Percentiles rank a stretch among this genome's conserved stretches.
These are phyloP conservation scores for Bothrops alternatus DNA, from an alignment of 2,797 vertebrate genomes.

Conservation along the genomic window DNA sequence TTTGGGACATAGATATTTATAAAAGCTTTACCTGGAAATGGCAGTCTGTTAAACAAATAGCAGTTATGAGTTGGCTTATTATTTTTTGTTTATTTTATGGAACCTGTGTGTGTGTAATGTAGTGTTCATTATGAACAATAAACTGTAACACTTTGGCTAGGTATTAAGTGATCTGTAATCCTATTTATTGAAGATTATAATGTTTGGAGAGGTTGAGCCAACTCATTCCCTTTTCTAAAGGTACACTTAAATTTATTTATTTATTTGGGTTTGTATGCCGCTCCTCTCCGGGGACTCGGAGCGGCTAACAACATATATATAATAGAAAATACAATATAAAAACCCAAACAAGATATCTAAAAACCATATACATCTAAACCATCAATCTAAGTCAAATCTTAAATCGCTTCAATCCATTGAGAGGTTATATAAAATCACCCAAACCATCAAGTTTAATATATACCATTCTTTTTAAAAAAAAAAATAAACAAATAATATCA, in stretches of 20 bases:
- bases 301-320: too few relatives aligned
- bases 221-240: not conserved
- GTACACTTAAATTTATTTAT: not conserved
- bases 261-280: too few relatives aligned
- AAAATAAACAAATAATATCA: too few relatives aligned
- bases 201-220: not conserved
- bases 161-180: not conserved
- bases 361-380: too few relatives aligned
- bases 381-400: too few relatives aligned
- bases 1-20: not conserved
- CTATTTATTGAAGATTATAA: not conserved
- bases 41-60: not conserved
- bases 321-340: too few relatives aligned
- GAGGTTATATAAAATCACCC: too few relatives aligned
- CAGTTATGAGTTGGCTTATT: not conserved
- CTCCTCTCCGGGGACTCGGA: too few relatives aligned
- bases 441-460: too few relatives aligned
- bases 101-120: not conserved
- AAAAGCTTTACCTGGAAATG: not conserved
- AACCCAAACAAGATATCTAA: too few relatives aligned
- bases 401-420: too few relatives aligned
- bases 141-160: not conserved
- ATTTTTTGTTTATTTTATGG: not conserved
- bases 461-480: too few relatives aligned
- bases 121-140: not conserved